phyloP scores from a whole-genome alignment of 2,888 invertebrate genomes.

The Calephelis perditalis region DNA sequence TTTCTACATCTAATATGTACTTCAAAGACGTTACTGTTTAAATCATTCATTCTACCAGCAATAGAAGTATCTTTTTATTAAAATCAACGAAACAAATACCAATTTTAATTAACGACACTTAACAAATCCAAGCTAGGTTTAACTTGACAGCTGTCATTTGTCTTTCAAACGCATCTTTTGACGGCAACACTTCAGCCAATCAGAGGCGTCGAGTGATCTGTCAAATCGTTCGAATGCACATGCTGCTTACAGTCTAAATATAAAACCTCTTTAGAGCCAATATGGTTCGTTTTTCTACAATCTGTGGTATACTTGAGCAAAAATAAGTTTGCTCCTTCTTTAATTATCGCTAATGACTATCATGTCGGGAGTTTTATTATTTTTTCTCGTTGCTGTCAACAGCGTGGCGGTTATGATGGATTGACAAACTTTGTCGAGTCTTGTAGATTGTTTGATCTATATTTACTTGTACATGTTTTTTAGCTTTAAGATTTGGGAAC shows the following conservation, averaged over 20 bases:
- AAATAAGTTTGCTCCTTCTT: constrained; percentile 34
- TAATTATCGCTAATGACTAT: constrained; percentile 52
- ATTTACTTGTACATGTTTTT: constrained; percentile 3
- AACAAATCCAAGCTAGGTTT: constrained; percentile 48
- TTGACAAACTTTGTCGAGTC: constrained; percentile 19
- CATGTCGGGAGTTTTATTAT: constrained; percentile 39
- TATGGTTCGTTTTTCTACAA: constrained; percentile 27
- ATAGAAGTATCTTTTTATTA: neutral
- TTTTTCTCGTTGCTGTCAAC: constrained; percentile 34
- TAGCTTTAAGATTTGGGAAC: neutral
- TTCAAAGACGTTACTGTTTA: no score
- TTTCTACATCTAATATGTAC: no score
- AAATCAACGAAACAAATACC: neutral
- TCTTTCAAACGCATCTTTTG: constrained; percentile 48
- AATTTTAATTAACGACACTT: constrained; percentile 46
- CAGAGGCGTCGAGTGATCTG: constrained; percentile 60
- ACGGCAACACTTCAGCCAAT: constrained; percentile 57
- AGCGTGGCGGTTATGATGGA: constrained; percentile 40
- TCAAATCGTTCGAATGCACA: constrained; percentile 35
- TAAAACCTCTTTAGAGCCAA: constrained; percentile 11
- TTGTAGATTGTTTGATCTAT: constrained; percentile 12
- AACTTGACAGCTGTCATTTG: constrained; percentile 63
- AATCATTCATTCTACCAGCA: neutral
- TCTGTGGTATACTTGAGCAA: constrained; percentile 15
- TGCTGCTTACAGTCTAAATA: constrained; percentile 24